phyloP scores from a whole-genome alignment of 2,797 vertebrate genomes.

The Pseudochirops corinnae region DNA sequence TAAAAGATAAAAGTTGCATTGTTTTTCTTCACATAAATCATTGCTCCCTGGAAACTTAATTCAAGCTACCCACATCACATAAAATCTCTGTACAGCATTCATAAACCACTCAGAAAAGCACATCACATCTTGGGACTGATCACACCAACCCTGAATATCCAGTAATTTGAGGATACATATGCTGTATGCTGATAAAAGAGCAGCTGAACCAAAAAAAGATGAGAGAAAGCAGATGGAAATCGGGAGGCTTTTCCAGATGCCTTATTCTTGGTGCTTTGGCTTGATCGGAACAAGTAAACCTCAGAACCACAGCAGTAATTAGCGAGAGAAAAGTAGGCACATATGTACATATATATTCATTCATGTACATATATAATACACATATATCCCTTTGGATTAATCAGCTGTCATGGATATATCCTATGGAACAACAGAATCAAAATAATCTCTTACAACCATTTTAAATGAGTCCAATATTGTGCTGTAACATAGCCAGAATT shows the following conservation, averaged over 20 bases:
- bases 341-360: too few species aligned
- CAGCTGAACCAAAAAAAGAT: slow-evolving; percentile 27
- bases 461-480: background rate
- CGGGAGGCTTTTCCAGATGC: slow-evolving; percentile 46
- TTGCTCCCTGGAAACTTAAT: background rate
- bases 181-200: slow-evolving; percentile 42
- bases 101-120: slow-evolving; percentile 60
- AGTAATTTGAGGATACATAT: slow-evolving; percentile 49
- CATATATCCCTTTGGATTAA: background rate
- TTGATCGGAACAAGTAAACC: slow-evolving; percentile 49
- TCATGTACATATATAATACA: too few species aligned
- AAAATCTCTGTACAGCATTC: background rate
- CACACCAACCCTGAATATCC: slow-evolving; percentile 33
- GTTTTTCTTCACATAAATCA: too few species aligned
- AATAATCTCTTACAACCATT: slow-evolving; percentile 1
- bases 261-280: slow-evolving; percentile 37
- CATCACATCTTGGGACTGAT: slow-evolving; percentile 59
- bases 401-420: background rate
- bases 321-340: too few species aligned
- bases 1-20: too few species aligned
- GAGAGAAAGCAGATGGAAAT: slow-evolving; percentile 52
- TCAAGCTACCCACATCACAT: background rate
- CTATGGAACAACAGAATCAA: background rate
- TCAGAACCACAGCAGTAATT: slow-evolving; percentile 16
- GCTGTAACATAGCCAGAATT: background rate